Evolutionary conservation across 1,140 invertebrate genomes (phyloP), one percentile per base, ranked within the genome.

Genomic region (Bombus confusus): DNA sequence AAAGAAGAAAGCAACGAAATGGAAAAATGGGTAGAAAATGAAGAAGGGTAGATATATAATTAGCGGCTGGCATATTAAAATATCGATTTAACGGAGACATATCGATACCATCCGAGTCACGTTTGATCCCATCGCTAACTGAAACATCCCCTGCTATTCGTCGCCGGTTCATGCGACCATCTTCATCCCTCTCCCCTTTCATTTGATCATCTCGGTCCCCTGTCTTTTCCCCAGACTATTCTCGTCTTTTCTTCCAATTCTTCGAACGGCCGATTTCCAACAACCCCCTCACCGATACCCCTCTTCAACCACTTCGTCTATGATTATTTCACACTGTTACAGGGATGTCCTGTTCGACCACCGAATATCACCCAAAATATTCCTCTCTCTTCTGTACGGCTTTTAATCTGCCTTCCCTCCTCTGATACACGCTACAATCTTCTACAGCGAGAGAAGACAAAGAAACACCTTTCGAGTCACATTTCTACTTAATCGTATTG

Each of bases 191-290:
- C 78, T 80, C 66, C 47, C 68, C 68, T 84, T 88, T 88, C 83
- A 85, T 89, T 89, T 76, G 83, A 89, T 89, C 87, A 89, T 87
- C 79, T 81, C 82, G 69, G 80, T 81, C 82, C 80, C 82, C 78
- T 76, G 62, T 78, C 84, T 82, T 78, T 83, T 79, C 64, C 85
- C 74, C 79, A 41, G 79, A 66, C 87, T 57, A 82, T 89, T 79
- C 88, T 77, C 88, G 88, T 87, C 88, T 88, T 83, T 83, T 88
- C 87, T 86, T 73, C 74, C 75, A 87, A 81, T 88, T 89, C 69
- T 86, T 86, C 83, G 68, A 88, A 84, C 76, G 66, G 52, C 82
- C 66, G 82, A 79, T 84, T 66, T 84, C 52, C 75, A 79, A 31
- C 82, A 72, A 79, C 82, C 82, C 75, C 76, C 75, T 71, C 66